Percentiles rank a stretch among this genome's conserved stretches.
Conservation (phyloP, 2,797 vertebrate genomes). For the Anguilla anguilla region DNA sequence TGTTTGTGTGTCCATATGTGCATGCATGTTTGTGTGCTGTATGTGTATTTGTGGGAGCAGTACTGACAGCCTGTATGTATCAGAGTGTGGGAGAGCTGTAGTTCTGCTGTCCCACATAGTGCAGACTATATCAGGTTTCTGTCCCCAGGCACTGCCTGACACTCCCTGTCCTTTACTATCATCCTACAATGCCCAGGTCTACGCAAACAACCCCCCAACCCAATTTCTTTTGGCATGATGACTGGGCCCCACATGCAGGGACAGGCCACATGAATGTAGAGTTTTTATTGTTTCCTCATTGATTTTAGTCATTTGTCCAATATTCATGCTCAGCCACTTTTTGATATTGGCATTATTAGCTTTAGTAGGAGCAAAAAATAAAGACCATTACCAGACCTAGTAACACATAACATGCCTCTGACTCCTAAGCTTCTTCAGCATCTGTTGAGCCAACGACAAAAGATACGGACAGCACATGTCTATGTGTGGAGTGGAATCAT, state of each 20-base stretch:
- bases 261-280: too few relatives aligned
- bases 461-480: too few relatives aligned
- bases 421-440: too few relatives aligned
- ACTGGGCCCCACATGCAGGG: not conserved
- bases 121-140: not conserved
- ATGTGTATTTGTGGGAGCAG: not conserved
- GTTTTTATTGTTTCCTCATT: too few relatives aligned
- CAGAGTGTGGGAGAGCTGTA: not conserved
- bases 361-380: too few relatives aligned
- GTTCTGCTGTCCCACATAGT: not conserved
- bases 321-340: too few relatives aligned
- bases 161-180: not conserved
- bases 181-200: not conserved
- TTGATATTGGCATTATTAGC: too few relatives aligned
- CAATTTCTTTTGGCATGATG: not conserved
- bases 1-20: constrained; percentile 30
- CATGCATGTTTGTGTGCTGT: constrained; percentile 32
- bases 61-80: not conserved
- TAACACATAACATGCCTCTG: too few relatives aligned
- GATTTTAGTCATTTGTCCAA: too few relatives aligned
- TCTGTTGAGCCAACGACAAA: too few relatives aligned
- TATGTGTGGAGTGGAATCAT: too few relatives aligned
- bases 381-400: too few relatives aligned
- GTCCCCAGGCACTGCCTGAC: not conserved
- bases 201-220: not conserved